Base-by-base conservation (phyloP, 2,797 vertebrate species). In the Oophaga sylvatica region DNA sequence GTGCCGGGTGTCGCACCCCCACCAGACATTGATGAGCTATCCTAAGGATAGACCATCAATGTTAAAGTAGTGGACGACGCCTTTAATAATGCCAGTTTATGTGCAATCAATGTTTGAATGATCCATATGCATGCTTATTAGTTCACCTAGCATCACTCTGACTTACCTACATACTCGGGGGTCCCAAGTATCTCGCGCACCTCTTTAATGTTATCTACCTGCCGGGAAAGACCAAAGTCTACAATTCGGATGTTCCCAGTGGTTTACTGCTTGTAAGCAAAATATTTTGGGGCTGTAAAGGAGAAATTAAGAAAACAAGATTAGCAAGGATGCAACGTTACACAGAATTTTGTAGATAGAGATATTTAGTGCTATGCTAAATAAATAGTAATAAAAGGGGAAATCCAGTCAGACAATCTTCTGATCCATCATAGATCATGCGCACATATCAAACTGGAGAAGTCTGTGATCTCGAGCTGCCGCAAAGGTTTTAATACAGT, bases 151-250 rank as follows among this genome's bases (percentile, higher is more conserved):
- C 76, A 20, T 20, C n/a, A 59, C 1, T 20, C 2, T 57, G 45
- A 95, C 96, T 95, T 90, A 97, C 96, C 96, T 16, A 96, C 96
- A 87, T 97, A 97, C 91, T 97, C 96, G 0, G 96, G 96, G 0
- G 96, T 97, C 4, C 96, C 96, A 89, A 96, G 86, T 83, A 96
- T 96, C 93, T 96, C 96, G 62, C 95, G 90, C 86, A 96, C 93
- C 90, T 96, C 96, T 56, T 93, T 93, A 86, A 93, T 90, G 16
- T 80, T 93, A 91, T 96, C 95, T 92, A 97, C 94, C 60, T 91
- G 90, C 59, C 96, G 93, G 70, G 96, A 97, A 85, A 97, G 91
- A 76, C 96, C 96, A 80, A 97, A 96, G 92, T 97, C 96, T 79
- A 96, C 96, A 0, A 97, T 97, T 3, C 96, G 94, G 87, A 97